Conservation (phyloP, 1,140 invertebrate species). For the Drosophila pectinifera region DNA sequence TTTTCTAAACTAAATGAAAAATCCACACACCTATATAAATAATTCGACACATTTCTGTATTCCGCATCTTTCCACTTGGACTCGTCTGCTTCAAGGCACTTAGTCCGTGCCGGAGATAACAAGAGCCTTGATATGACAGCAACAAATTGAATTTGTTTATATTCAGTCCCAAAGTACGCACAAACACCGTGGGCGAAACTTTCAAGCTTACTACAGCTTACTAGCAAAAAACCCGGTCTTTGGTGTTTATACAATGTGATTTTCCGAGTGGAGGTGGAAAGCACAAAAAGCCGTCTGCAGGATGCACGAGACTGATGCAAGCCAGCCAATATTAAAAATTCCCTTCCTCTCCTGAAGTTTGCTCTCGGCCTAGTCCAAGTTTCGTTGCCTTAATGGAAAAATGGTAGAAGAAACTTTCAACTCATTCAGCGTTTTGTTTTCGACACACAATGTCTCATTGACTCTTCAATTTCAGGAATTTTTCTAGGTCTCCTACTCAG, state of each 20-base stretch:
- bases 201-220: conserved; percentile 51
- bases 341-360: conserved; percentile 48
- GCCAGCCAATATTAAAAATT: conserved; percentile 65
- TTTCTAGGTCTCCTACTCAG: too few species aligned
- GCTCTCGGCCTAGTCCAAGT: conserved; percentile 16
- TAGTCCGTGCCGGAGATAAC: conserved; percentile 37
- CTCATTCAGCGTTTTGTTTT: conserved; percentile 36
- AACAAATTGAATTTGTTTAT: conserved; percentile 78
- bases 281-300: conserved; percentile 37
- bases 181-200: conserved; percentile 37
- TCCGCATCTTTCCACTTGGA: conserved; percentile 14
- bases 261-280: neutral
- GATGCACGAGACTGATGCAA: conserved; percentile 31
- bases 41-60: conserved; percentile 12
- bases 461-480: conserved; percentile 15
- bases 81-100: conserved; percentile 35
- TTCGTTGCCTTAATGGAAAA: conserved; percentile 42
- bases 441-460: conserved; percentile 17
- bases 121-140: conserved; percentile 55
- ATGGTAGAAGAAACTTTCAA: conserved; percentile 23
- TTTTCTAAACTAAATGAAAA: conserved; percentile 16
- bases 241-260: conserved; percentile 51
- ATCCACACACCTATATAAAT: conserved; percentile 3
- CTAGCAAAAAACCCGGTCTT: conserved; percentile 5
- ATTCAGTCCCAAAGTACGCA: conserved; percentile 33